phyloP scores from a whole-genome alignment of 2,888 invertebrate genomes.

The Leucoma salicis region DNA sequence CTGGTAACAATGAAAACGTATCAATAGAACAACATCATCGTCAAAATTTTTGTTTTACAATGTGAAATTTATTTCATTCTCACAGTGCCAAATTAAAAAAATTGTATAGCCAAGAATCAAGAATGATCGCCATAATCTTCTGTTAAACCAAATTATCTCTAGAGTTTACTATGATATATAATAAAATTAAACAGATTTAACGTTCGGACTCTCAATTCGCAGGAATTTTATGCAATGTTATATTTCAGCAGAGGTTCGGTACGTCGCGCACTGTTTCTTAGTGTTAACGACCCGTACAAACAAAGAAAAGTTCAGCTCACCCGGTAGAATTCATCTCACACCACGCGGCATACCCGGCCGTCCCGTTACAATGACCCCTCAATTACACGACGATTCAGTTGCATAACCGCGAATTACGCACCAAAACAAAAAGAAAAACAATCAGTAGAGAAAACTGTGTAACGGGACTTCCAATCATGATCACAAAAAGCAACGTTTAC shows the following conservation, averaged over 20 bases:
- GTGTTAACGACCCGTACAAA: slow-evolving; percentile 51
- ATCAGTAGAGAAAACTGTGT: slow-evolving; percentile 22
- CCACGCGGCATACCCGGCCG: slow-evolving; percentile 45
- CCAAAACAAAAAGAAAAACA: slow-evolving; percentile 38
- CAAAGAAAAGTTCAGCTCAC: slow-evolving; percentile 38
- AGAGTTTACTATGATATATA: no score
- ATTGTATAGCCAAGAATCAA: no score
- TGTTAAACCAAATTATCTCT: no score
- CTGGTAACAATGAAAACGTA: no score
- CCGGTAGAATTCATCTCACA: slow-evolving; percentile 71
- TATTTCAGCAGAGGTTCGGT: neutral
- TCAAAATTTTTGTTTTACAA: no score
- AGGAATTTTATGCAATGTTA: neutral
- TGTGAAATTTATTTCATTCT: no score
- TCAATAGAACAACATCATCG: no score
- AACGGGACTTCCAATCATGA: slow-evolving; percentile 28
- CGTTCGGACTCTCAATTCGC: no score
- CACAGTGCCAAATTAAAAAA: no score
- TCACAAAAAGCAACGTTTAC: slow-evolving; percentile 34
- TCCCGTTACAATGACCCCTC: slow-evolving; percentile 68
- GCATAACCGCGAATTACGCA: slow-evolving; percentile 50
- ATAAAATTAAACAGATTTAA: no score
- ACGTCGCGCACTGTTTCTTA: slow-evolving; percentile 29
- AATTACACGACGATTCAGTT: slow-evolving; percentile 57
- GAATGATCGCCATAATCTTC: no score